Evolutionary conservation across 92 coral and sea anemone genomes (phyloP).

Genomic region (Palythoa heliodiscus): DNA sequence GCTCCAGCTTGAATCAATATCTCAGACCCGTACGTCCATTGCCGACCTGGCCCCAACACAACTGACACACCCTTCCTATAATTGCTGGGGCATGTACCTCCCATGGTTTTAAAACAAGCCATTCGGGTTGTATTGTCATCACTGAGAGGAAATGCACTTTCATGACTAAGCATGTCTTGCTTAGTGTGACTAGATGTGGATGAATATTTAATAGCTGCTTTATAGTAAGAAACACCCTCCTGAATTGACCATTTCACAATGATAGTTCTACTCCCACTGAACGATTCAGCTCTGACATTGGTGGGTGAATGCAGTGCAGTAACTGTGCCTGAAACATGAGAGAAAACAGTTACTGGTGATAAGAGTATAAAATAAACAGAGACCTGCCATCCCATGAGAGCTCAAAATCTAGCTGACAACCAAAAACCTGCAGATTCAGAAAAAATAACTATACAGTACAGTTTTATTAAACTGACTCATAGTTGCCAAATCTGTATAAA

Average conservation of each 20-base stretch:
- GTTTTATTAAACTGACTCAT: too few relatives aligned
- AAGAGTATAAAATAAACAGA: too few relatives aligned
- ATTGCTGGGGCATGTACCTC: not conserved
- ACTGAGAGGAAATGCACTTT: not conserved
- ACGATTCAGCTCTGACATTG: constrained; percentile 18
- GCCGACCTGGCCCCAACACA: not conserved
- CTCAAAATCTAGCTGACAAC: too few relatives aligned
- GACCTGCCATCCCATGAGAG: too few relatives aligned
- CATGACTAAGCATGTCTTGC: too few relatives aligned
- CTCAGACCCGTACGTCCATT: constrained; percentile 32
- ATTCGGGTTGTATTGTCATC: constrained; percentile 21
- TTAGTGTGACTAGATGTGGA: not conserved
- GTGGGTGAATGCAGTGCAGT: constrained; percentile 8
- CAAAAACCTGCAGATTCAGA: too few relatives aligned
- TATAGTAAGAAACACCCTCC: not conserved
- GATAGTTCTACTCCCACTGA: not conserved
- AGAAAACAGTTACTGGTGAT: too few relatives aligned
- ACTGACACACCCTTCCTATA: too few relatives aligned
- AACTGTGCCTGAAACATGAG: not conserved
- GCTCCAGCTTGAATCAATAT: constrained; percentile 27
- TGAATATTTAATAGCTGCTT: not conserved
- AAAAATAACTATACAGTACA: too few relatives aligned
- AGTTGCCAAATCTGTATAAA: too few relatives aligned
- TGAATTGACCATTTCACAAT: constrained; percentile 20
- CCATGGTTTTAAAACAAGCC: constrained; percentile 1